phyloP scores from a whole-genome alignment of 2,113 vertebrate genomes.

The Chionis minor region DNA sequence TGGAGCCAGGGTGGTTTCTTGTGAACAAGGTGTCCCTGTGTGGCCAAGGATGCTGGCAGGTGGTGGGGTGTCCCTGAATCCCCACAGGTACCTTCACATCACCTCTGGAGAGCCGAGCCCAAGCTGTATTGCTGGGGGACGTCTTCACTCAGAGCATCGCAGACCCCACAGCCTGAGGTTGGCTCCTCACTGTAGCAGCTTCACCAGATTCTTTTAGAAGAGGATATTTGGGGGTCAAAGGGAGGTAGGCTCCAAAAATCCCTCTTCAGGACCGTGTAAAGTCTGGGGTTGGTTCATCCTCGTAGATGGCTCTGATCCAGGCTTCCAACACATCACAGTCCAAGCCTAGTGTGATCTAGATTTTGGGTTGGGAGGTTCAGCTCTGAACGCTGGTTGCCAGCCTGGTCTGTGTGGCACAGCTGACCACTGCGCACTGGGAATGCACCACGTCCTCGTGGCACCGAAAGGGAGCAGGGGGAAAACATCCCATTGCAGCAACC shows the following conservation, averaged over 20 bases:
- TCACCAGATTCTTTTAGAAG: not conserved
- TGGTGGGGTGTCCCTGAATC: not conserved
- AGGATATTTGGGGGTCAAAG: not conserved
- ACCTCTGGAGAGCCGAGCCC: not conserved
- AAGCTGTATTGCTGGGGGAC: accelerated
- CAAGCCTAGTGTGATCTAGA: not conserved
- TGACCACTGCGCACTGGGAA: not conserved
- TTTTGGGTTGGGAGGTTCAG: not conserved
- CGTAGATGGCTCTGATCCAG: not conserved
- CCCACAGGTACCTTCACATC: accelerated
- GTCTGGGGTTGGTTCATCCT: not conserved
- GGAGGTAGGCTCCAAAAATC: not conserved
- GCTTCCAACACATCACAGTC: not conserved
- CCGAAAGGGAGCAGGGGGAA: not conserved
- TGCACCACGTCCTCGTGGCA: accelerated
- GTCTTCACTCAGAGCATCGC: accelerated
- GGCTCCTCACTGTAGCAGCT: not conserved
- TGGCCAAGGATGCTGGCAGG: not conserved
- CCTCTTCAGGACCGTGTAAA: not conserved
- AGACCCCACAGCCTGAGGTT: not conserved
- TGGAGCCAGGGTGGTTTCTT: not conserved
- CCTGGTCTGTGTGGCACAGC: not conserved
- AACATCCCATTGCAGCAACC: not conserved
- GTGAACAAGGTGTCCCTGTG: accelerated
- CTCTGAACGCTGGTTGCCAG: not conserved